Base-by-base conservation (phyloP, 2,113 vertebrate genomes). In the Pelmatolapia mariae region DNA sequence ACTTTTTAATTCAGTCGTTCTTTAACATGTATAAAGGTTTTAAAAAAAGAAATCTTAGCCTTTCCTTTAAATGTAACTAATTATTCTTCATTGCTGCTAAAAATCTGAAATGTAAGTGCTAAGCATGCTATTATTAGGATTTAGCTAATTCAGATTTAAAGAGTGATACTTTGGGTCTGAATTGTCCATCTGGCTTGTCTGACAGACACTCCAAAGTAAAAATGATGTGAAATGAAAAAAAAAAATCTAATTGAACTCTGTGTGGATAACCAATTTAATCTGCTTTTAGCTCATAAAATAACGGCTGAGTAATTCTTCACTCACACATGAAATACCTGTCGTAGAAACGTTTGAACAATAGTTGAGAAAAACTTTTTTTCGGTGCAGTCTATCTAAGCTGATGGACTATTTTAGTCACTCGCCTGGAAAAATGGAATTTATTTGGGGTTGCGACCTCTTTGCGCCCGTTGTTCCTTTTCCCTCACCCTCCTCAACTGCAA, bases 401-500 rank as follows among this genome's bases (percentile, higher is more conserved):
- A 84, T 50, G 18, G 8, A 61, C 33, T 53, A 52, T 40, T 81
- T 81, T 76, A 29, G 13, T 68, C 31, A 45, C 13, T 85, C 38
- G 59, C 80, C 71, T 80, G 40, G 83, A 91, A 90, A 82, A 87
- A 81, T 3, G 16, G 33, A 40, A 16, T 89, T 84, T 87, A 66
- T 86, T 88, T 68, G 13, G 36, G 57, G 61, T 83, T 76, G 53
- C 59, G 90, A 87, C 92, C 86, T 91, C 83, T 86, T 68, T 68
- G n/a, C 52, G 54, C 29, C 57, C 6, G 4, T 22, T 16, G n/a
- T 40, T 59, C 57, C 24, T 33, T 76, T 89, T 56, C 10, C 24
- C 45, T 85, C 38, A 66, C 47, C n/a, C 52, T 87, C 33, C 53
- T 22, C 68, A 4, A 54, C 11, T 45, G 84, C 84, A 91, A 89